Conservation (phyloP, 2,888 invertebrate species). For the Syrista parreyssii region DNA sequence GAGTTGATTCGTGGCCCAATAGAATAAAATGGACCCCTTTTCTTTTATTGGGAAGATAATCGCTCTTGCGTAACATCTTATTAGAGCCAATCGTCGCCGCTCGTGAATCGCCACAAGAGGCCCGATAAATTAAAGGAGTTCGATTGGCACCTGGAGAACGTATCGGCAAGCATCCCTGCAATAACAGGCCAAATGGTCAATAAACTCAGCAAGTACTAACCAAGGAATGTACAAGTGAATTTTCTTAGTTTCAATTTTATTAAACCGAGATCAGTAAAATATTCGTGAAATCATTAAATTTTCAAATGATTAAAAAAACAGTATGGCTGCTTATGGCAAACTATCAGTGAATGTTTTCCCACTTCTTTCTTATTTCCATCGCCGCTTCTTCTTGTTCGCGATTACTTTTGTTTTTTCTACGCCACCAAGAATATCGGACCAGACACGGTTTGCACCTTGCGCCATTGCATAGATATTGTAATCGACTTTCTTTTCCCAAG, state of each 20-base stretch:
- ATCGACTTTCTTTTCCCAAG: slow-evolving; percentile 34
- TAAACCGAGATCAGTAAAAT: not conserved
- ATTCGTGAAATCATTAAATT: not conserved
- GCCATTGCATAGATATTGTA: not conserved
- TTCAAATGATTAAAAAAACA: not conserved
- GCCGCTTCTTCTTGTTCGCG: not conserved
- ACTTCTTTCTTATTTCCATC: not conserved
- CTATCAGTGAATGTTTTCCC: not conserved
- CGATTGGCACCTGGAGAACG: not conserved
- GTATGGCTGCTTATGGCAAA: not conserved
- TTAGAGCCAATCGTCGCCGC: not conserved
- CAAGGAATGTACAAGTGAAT: not conserved
- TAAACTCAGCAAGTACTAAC: not conserved
- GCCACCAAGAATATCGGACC: not conserved
- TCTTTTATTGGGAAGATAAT: not conserved
- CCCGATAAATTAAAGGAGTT: not conserved
- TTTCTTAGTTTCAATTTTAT: not conserved
- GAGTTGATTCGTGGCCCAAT: not conserved
- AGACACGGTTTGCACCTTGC: not conserved
- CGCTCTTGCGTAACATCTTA: not conserved
- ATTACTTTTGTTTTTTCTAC: not conserved
- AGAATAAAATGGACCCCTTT: not conserved
- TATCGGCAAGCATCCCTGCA: not conserved
- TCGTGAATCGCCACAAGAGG: not conserved
- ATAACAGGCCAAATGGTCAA: not conserved